Evolutionary conservation across 2,113 vertebrate genomes (phyloP).

Genomic region (Hemicordylus capensis): DNA sequence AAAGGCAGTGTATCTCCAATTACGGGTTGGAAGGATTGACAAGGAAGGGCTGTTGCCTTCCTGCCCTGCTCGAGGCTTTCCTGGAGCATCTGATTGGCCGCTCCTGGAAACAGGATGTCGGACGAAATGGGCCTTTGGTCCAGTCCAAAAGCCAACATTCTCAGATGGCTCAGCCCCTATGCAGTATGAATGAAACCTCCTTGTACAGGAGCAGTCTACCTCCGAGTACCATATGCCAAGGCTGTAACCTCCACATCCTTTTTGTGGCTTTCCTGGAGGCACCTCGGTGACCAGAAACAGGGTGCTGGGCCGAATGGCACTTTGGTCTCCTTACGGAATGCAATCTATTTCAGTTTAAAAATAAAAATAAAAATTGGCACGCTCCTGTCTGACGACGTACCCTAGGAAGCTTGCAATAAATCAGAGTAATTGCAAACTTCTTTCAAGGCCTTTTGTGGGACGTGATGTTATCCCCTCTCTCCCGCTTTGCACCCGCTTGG

Average conservation of each 20-base stretch:
- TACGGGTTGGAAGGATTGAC: background rate
- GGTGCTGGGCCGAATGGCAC: background rate
- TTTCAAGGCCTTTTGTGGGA: background rate
- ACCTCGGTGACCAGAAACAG: background rate
- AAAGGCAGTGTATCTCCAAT: background rate
- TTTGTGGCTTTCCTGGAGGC: no score
- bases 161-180: background rate
- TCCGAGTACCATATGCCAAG: background rate
- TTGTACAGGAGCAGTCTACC: background rate
- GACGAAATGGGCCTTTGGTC: background rate
- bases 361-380: no score
- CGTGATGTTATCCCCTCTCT: background rate
- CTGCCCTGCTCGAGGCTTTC: background rate
- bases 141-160: background rate
- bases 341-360: background rate
- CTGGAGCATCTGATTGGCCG: background rate
- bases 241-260: background rate
- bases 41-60: background rate
- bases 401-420: no score
- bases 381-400: no score
- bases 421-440: background rate
- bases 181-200: background rate
- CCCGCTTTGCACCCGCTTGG: background rate
- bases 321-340: no score
- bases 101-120: background rate